These are phyloP conservation scores for Sebastolobus altivelis DNA, from an alignment of 2,797 vertebrate species.

Conservation along the genomic window DNA sequence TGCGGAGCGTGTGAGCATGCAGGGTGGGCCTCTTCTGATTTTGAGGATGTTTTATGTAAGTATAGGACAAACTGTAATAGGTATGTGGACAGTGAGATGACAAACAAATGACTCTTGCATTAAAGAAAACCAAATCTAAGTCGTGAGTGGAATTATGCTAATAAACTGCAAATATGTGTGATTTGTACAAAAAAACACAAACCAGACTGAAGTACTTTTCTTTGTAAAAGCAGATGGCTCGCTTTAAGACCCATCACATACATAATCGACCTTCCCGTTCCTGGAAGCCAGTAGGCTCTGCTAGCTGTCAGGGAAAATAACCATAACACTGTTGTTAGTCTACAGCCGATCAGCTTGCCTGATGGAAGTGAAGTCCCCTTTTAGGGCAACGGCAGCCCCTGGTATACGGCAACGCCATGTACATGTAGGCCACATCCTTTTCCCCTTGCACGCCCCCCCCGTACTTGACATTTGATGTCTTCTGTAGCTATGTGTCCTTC, in stretches of 20 bases:
- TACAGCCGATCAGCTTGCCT: constrained; percentile 67
- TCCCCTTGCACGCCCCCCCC: constrained; percentile 58
- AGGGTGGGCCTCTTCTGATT: constrained; percentile 15
- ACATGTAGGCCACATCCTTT: constrained; percentile 75
- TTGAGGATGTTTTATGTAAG: not conserved
- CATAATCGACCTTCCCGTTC: constrained; percentile 70
- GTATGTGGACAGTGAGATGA: not conserved
- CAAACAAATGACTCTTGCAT: not conserved
- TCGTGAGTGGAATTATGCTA: not conserved
- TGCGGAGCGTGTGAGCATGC: constrained; percentile 29
- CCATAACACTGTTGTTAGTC: constrained; percentile 78
- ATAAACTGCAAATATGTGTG: constrained; percentile 2
- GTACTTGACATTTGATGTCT: constrained; percentile 87
- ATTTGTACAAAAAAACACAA: constrained; percentile 23
- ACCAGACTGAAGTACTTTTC: constrained; percentile 41
- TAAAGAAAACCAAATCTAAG: not conserved
- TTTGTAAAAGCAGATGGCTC: constrained; percentile 61
- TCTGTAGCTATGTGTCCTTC: constrained; percentile 77
- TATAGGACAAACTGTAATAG: not conserved
- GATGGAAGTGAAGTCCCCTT: constrained; percentile 69
- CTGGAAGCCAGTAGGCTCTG: constrained; percentile 77
- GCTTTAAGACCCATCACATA: constrained; percentile 60
- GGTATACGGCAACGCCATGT: constrained; percentile 75
- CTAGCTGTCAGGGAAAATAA: constrained; percentile 85
- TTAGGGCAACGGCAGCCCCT: constrained; percentile 72